Evolutionary conservation across 1,140 invertebrate species (phyloP).

Genomic region (Nasonia vitripennis): DNA sequence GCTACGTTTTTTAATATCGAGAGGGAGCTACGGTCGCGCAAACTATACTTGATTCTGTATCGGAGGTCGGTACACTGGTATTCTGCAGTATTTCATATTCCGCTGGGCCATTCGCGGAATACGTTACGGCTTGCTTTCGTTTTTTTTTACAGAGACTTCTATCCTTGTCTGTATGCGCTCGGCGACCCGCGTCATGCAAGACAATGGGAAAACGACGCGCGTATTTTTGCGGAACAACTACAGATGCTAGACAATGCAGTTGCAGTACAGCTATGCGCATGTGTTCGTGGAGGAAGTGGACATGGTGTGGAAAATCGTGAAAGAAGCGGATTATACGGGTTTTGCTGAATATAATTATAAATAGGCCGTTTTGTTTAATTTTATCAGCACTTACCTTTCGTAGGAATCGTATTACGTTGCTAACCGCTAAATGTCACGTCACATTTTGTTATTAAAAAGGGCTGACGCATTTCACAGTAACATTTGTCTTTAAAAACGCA

Average conservation of each 20-base stretch:
- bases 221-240: constrained; percentile 8
- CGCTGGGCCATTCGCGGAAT: neutral
- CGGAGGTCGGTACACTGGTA: constrained; percentile 27
- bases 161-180: neutral
- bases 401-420: neutral
- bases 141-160: neutral
- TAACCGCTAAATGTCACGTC: neutral
- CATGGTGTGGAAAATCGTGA: neutral
- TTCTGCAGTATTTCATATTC: constrained; percentile 37
- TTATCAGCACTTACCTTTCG: constrained; percentile 31
- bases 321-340: neutral
- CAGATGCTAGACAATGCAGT: constrained; percentile 22
- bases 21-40: neutral
- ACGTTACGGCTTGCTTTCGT: constrained; percentile 13
- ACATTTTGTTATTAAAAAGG: too few species aligned
- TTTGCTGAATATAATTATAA: neutral
- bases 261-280: neutral
- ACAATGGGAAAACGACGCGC: constrained; percentile 22
- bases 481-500: too few species aligned
- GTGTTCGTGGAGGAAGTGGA: neutral
- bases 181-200: constrained; percentile 21
- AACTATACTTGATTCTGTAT: constrained; percentile 13
- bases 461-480: too few species aligned
- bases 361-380: neutral
- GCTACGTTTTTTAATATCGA: constrained; percentile 8